These are phyloP conservation scores for Troides oblongomaculatus DNA, from an alignment of 2,888 invertebrate species.

Conservation along the genomic window DNA sequence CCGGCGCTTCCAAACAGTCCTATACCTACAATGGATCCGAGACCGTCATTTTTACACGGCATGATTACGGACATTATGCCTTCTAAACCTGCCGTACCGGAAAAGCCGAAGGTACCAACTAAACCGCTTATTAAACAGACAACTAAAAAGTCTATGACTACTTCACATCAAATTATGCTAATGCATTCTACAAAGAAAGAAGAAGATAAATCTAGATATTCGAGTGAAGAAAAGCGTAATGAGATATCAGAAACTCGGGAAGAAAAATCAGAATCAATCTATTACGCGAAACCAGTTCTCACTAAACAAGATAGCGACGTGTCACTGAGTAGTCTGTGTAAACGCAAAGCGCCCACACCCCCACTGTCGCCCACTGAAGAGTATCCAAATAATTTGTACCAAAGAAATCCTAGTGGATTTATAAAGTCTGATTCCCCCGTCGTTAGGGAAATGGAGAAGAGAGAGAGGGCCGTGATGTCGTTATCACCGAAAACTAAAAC, in stretches of 20 bases:
- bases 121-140: slow-evolving; percentile 80
- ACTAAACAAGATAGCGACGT: slow-evolving; percentile 80
- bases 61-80: slow-evolving; percentile 75
- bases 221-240: slow-evolving; percentile 62
- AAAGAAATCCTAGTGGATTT: slow-evolving; percentile 78
- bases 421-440: slow-evolving; percentile 84
- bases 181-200: slow-evolving; percentile 72
- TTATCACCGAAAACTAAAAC: slow-evolving; percentile 52
- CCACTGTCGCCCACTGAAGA: slow-evolving; percentile 80
- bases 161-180: slow-evolving; percentile 72
- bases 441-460: slow-evolving; percentile 86
- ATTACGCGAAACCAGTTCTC: slow-evolving; percentile 72
- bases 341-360: slow-evolving; percentile 89
- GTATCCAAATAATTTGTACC: slow-evolving; percentile 75
- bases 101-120: slow-evolving; percentile 83
- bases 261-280: slow-evolving; percentile 64
- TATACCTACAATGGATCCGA: slow-evolving; percentile 79
- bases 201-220: slow-evolving; percentile 54
- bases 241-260: slow-evolving; percentile 62
- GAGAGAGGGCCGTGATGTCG: slow-evolving; percentile 81
- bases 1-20: slow-evolving; percentile 86
- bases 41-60: slow-evolving; percentile 87
- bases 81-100: slow-evolving; percentile 83
- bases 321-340: slow-evolving; percentile 79
- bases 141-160: slow-evolving; percentile 58